phyloP scores from a whole-genome alignment of 2,797 vertebrate genomes.

The Cyprinella venusta region DNA sequence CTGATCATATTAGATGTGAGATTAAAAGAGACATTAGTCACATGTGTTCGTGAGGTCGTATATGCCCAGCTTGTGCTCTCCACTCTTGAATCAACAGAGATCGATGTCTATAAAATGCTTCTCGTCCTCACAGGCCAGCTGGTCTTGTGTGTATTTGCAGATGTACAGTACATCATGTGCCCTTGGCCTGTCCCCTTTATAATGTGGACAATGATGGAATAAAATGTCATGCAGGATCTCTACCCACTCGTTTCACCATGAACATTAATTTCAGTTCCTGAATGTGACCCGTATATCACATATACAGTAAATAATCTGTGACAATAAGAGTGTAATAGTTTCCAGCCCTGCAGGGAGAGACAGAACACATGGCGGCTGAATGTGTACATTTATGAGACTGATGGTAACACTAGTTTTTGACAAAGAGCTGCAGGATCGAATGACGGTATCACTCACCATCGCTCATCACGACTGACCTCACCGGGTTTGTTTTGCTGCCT shows the following conservation, averaged over 20 bases:
- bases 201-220: constrained; percentile 29
- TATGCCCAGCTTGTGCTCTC: neutral
- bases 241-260: neutral
- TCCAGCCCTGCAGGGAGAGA: constrained; percentile 17
- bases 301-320: constrained; percentile 25
- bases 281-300: constrained; percentile 13
- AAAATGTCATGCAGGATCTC: constrained; percentile 1
- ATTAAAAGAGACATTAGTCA: constrained; percentile 23
- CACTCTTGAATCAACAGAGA: constrained; percentile 28
- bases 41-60: neutral
- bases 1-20: neutral
- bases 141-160: constrained; percentile 45
- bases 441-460: neutral
- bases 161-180: constrained; percentile 19
- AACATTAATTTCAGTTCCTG: constrained; percentile 16
- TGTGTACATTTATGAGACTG: neutral
- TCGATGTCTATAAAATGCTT: constrained; percentile 14
- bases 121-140: constrained; percentile 27
- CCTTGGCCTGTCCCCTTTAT: neutral
- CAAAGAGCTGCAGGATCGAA: neutral
- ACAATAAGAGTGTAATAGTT: constrained; percentile 28
- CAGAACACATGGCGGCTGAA: constrained; percentile 23
- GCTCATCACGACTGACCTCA: neutral
- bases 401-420: constrained; percentile 10
- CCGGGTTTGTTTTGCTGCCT: neutral